phyloP scores from a whole-genome alignment of 2,888 invertebrate genomes.

The Agonopterix alstromeriana region DNA sequence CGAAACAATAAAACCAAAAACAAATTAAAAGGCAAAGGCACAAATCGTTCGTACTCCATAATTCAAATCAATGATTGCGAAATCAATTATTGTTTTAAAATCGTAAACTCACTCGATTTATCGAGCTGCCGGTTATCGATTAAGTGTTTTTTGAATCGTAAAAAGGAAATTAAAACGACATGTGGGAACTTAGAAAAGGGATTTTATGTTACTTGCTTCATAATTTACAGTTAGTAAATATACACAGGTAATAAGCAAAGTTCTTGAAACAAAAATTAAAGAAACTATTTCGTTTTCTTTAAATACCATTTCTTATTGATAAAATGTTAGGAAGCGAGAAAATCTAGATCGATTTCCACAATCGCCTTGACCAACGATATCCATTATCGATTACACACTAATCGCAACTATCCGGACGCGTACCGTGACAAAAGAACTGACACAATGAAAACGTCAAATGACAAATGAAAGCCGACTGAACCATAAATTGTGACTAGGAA shows the following conservation, averaged over 20 bases:
- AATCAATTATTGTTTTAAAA: slow-evolving; percentile 17
- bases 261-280: no score
- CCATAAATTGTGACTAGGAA: slow-evolving; percentile 64
- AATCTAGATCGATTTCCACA: neutral
- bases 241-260: no score
- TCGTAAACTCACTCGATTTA: slow-evolving; percentile 18
- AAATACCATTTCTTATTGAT: no score
- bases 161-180: slow-evolving; percentile 17
- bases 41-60: slow-evolving; percentile 16
- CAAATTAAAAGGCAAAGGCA: slow-evolving; percentile 3
- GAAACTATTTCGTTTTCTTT: no score
- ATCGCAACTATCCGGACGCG: slow-evolving; percentile 2
- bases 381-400: neutral
- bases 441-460: slow-evolving; percentile 27
- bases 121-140: slow-evolving; percentile 18
- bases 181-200: slow-evolving; percentile 1
- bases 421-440: slow-evolving; percentile 5
- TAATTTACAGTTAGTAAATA: no score
- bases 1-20: slow-evolving; percentile 6
- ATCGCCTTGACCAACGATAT: neutral
- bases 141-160: slow-evolving; percentile 16
- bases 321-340: no score
- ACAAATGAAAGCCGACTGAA: slow-evolving; percentile 63
- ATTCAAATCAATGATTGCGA: slow-evolving; percentile 12
- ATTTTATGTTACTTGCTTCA: no score